Conservation (phyloP, 2,888 invertebrate species). For the Pseudanteris insignis region DNA sequence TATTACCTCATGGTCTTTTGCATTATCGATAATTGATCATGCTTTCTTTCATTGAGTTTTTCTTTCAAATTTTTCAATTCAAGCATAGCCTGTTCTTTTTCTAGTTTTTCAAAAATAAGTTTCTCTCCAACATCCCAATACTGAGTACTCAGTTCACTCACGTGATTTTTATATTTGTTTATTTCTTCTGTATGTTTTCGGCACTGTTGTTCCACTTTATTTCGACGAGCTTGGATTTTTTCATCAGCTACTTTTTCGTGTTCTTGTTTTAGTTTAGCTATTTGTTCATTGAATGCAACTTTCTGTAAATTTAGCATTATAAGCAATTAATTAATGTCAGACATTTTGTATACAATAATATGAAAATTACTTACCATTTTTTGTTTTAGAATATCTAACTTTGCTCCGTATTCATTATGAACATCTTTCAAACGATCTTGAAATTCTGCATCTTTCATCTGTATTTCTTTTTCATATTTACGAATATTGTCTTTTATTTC, state of each 20-base stretch:
- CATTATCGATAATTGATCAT: slow-evolving; percentile 22
- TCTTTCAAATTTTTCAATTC: slow-evolving; percentile 53
- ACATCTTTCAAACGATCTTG: slow-evolving; percentile 68
- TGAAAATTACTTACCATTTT: slow-evolving; percentile 85
- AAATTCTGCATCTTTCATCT: slow-evolving; percentile 51
- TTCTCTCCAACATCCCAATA: slow-evolving; percentile 74
- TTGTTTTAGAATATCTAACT: slow-evolving; percentile 80
- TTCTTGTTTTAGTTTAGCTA: slow-evolving; percentile 68
- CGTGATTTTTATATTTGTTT: slow-evolving; percentile 69
- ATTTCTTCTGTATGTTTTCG: slow-evolving; percentile 60
- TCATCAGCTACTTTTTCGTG: slow-evolving; percentile 69
- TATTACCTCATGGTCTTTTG: slow-evolving; percentile 52
- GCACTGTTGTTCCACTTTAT: slow-evolving; percentile 59
- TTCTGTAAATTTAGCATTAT: slow-evolving; percentile 58
- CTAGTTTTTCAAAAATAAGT: slow-evolving; percentile 70
- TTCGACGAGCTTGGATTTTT: slow-evolving; percentile 64
- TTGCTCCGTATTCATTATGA: slow-evolving; percentile 76
- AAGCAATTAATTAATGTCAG: not conserved
- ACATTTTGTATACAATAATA: not conserved
- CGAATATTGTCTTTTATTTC: slow-evolving; percentile 8
- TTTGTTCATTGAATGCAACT: slow-evolving; percentile 72
- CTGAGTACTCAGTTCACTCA: slow-evolving; percentile 69
- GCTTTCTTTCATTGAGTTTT: slow-evolving; percentile 28
- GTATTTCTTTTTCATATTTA: slow-evolving; percentile 38
- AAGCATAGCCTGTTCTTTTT: slow-evolving; percentile 69